A percentile compares a stretch with the other conserved stretches of the same genome.
phyloP scores from a whole-genome alignment of 2,797 vertebrate species.

The Melanotaenia nigrans region DNA sequence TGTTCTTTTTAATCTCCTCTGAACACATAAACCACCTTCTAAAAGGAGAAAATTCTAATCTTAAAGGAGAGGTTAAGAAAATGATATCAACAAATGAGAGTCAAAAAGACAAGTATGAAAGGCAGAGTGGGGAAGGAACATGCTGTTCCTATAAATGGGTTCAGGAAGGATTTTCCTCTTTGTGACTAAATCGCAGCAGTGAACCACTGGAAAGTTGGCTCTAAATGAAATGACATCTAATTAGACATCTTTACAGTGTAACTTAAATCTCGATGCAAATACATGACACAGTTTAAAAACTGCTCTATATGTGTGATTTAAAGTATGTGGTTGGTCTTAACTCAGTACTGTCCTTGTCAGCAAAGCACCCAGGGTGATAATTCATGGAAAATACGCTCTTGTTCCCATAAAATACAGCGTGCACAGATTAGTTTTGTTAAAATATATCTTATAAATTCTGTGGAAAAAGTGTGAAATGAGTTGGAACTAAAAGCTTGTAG shows the following conservation, averaged over 20 bases:
- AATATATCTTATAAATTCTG: neutral
- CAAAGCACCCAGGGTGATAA: neutral
- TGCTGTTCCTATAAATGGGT: conserved; percentile 63
- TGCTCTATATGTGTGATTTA: conserved; percentile 24
- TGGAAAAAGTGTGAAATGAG: neutral
- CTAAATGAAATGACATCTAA: conserved; percentile 18
- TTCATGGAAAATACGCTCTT: neutral
- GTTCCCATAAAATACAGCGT: conserved; percentile 1
- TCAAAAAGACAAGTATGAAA: conserved; percentile 10
- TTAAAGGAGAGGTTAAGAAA: neutral
- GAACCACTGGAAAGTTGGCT: conserved; percentile 55
- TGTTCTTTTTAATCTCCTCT: neutral
- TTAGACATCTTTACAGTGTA: conserved; percentile 41
- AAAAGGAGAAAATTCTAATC: neutral
- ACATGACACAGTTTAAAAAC: conserved; percentile 7
- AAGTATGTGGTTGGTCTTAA: conserved; percentile 8
- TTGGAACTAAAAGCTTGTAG: neutral
- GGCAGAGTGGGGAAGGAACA: conserved; percentile 51
- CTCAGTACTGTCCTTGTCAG: conserved; percentile 1
- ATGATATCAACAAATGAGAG: neutral
- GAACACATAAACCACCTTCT: neutral
- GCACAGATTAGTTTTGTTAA: neutral
- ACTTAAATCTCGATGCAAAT: conserved; percentile 35
- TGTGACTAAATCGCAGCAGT: conserved; percentile 45
- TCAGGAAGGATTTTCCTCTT: conserved; percentile 35